Conservation (phyloP, 2,113 vertebrate species). For the Pteruthius melanotis region DNA sequence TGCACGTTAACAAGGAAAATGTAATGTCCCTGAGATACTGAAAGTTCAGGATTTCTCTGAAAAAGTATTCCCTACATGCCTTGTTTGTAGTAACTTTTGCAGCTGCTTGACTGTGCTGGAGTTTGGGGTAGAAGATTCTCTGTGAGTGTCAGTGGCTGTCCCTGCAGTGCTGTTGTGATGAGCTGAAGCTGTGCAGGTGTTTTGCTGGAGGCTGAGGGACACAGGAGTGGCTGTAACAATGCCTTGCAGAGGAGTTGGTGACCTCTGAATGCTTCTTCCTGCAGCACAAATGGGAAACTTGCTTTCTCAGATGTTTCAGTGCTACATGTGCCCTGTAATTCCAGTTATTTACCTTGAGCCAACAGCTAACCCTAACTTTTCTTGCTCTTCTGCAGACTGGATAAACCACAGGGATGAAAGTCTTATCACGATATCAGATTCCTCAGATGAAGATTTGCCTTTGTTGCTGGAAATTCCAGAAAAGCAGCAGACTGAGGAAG, state of each 20-base stretch:
- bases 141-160: background rate
- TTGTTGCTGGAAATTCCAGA: constrained; percentile 70
- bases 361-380: background rate
- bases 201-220: background rate
- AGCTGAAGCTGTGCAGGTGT: background rate
- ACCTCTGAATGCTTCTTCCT: background rate
- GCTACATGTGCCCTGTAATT: background rate
- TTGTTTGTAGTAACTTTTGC: background rate
- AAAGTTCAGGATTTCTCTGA: background rate
- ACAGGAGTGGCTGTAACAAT: background rate
- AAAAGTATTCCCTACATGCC: background rate
- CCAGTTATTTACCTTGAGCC: background rate
- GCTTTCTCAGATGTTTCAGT: background rate
- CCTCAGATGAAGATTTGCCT: constrained; percentile 88
- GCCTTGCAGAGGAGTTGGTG: background rate
- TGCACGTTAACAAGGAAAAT: background rate
- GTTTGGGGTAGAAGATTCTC: background rate
- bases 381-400: constrained; percentile 66
- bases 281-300: background rate
- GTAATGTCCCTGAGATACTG: background rate
- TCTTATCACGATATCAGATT: constrained; percentile 88
- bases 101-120: background rate
- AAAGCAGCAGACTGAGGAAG: constrained; percentile 73
- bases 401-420: constrained; percentile 68
- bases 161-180: background rate